phyloP scores from a whole-genome alignment of 2,888 invertebrate genomes.

The Chaetoderma sp. region DNA sequence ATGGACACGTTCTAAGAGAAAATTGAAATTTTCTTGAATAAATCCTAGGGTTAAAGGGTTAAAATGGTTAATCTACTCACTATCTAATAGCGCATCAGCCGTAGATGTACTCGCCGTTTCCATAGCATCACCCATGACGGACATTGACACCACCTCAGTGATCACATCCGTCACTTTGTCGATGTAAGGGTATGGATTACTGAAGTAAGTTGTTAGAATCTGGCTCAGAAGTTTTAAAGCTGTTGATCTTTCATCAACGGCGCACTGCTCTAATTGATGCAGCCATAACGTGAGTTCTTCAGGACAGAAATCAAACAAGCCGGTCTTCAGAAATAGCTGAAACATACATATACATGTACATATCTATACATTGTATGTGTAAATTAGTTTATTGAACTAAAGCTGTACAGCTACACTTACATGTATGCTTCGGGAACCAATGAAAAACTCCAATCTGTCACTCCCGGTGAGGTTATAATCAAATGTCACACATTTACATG shows the following conservation, averaged over 20 bases:
- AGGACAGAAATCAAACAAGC: slow-evolving; percentile 43
- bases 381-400: too few relatives aligned
- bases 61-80: slow-evolving; percentile 13
- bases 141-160: slow-evolving; percentile 3
- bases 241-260: not conserved
- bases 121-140: slow-evolving; percentile 9
- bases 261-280: slow-evolving; percentile 18
- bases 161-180: slow-evolving; percentile 37
- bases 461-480: too few relatives aligned
- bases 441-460: too few relatives aligned
- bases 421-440: too few relatives aligned
- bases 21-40: too few relatives aligned
- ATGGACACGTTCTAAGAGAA: too few relatives aligned
- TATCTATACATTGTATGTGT: too few relatives aligned
- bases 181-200: slow-evolving; percentile 50
- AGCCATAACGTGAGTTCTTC: slow-evolving; percentile 48
- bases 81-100: slow-evolving; percentile 27
- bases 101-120: slow-evolving; percentile 24
- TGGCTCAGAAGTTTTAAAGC: slow-evolving; percentile 39
- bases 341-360: not conserved
- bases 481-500: too few relatives aligned
- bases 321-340: slow-evolving; percentile 47
- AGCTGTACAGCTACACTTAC: too few relatives aligned
- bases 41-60: too few relatives aligned
- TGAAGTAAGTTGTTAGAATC: slow-evolving; percentile 44